phyloP scores from a whole-genome alignment of 2,888 invertebrate species.

The Scelioninae gen. 2 region DNA sequence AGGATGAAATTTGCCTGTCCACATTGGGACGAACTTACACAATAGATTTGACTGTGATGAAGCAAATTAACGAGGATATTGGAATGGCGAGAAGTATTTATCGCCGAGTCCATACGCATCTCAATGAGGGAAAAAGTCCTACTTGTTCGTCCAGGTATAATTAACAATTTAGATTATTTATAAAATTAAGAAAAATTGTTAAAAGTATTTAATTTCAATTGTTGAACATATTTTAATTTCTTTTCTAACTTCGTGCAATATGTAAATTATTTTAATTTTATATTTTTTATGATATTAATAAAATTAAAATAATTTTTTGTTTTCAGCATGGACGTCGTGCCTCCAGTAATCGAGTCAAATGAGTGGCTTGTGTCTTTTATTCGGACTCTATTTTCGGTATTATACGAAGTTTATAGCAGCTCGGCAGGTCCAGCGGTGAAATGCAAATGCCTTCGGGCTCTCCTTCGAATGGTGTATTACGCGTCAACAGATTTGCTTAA shows the following conservation, averaged over 20 bases:
- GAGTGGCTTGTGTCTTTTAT: conserved; percentile 77
- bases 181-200: too few relatives aligned
- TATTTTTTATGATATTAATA: too few relatives aligned
- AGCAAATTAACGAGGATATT: conserved; percentile 98
- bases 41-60: conserved; percentile 97
- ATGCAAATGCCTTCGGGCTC: conserved; percentile 96
- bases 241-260: too few relatives aligned
- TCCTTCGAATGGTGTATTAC: conserved; percentile 97
- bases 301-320: conserved; percentile 2
- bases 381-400: conserved; percentile 91
- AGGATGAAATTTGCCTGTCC: conserved; percentile 95
- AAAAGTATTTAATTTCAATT: too few relatives aligned
- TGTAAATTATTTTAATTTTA: too few relatives aligned
- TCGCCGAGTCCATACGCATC: conserved; percentile 83
- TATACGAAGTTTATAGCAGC: conserved; percentile 98
- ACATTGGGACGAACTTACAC: conserved; percentile 96
- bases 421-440: conserved; percentile 98
- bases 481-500: conserved; percentile 90
- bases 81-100: conserved; percentile 96
- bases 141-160: conserved; percentile 72
- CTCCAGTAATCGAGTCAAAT: conserved; percentile 73
- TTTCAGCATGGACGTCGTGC: conserved; percentile 73
- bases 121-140: conserved; percentile 74
- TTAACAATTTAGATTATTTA: not conserved
- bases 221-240: too few relatives aligned